Base-by-base conservation (phyloP, 2,888 invertebrate species). In the Caenorhabditis sp. region DNA sequence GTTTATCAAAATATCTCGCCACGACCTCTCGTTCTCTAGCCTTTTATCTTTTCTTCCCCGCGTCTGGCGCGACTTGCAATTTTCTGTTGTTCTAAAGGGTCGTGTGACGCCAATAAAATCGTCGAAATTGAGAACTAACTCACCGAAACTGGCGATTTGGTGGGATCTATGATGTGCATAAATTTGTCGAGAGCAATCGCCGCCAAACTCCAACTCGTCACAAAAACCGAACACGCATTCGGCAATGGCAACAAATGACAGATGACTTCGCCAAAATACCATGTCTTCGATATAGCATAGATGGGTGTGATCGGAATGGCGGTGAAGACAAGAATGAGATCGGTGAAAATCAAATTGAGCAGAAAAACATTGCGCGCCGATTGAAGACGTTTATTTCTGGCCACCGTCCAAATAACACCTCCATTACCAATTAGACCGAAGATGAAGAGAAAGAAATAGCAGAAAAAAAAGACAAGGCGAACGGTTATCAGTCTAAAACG, bases 161-260 rank as follows among this genome's bases (percentile, higher is more conserved):
- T 85, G 8, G 83, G 83, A 73, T 87, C 86, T 57, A 79, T 84
- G 58, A 88, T 88, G 73, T 88, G 87, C 60, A 87, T 58, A 69
- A 81, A 87, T 59, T 87, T 87, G 77, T 87, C 87, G 8, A 86
- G 57, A 4, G 87, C 83, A 49, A 87, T 87, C 31, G 86, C 87
- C 10, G 85, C 83, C 58, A 88, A 65, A 66, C 80, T 80, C 68
- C 74, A 85, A 83, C 86, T 86, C 55, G 85, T 86, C 55, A 87
- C 85, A 69, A 87, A 86, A n/a, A 88, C 87, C 12, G 86, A 83
- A 62, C 87, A 85, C 21, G 85, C 84, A 43, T 84, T 86, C 58
- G 79, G 78, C 37, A 87, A 62, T 0, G 87, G 86, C 77, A 86
- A 81, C 21, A 87, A 61, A 36, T 85, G 83, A 62, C 87, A 87